Conservation (phyloP, 1,140 invertebrate genomes). For the Thaumatotibia leucotreta region DNA sequence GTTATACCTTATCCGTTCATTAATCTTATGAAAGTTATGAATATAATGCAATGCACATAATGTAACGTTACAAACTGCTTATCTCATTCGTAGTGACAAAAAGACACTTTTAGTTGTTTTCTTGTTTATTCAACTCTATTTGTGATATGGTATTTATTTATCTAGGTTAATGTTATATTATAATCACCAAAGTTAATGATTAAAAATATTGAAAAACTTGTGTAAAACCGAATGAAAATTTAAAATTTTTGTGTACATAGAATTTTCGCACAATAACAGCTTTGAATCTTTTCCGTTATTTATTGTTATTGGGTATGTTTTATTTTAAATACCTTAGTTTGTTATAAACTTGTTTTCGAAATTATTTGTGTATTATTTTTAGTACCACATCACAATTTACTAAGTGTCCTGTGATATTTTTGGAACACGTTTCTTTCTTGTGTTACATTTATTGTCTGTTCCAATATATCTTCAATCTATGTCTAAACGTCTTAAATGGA, state of each 20-base stretch:
- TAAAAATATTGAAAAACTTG: not conserved
- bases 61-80: constrained; percentile 17
- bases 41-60: constrained; percentile 20
- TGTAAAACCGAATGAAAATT: not conserved
- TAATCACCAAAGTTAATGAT: constrained; percentile 60
- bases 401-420: not conserved
- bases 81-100: constrained; percentile 32
- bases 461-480: not conserved
- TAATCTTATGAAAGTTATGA: not conserved
- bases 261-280: not conserved
- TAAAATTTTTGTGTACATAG: not conserved
- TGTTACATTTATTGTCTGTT: not conserved
- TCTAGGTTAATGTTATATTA: constrained; percentile 56
- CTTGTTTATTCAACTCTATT: constrained; percentile 60
- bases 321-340: not conserved
- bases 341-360: constrained; percentile 13
- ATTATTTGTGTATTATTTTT: not conserved
- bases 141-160: constrained; percentile 43
- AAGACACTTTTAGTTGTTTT: constrained; percentile 59
- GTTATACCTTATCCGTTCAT: not conserved
- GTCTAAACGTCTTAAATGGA: not conserved
- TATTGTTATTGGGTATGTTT: not conserved
- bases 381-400: constrained; percentile 1
- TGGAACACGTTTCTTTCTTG: not conserved
- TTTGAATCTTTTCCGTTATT: not conserved